phyloP scores from a whole-genome alignment of 2,113 vertebrate genomes.

The Limnothrissa miodon region DNA sequence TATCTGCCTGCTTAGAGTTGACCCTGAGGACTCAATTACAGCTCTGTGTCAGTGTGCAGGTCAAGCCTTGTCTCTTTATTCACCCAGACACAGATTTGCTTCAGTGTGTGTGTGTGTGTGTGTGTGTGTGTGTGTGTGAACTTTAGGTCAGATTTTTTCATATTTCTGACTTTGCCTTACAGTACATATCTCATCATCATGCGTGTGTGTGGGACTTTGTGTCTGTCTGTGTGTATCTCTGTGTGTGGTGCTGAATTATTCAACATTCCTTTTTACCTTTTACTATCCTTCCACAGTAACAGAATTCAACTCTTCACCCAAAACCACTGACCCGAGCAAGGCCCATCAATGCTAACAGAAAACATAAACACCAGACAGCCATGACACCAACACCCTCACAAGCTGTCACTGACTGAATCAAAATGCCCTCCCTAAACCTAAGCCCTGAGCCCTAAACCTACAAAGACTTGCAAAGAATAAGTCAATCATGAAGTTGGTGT shows the following conservation, averaged over 20 bases:
- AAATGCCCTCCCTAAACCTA: no score
- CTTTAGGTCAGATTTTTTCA: neutral
- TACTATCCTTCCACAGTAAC: neutral
- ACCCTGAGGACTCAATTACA: neutral
- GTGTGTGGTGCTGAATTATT: slow-evolving; percentile 29
- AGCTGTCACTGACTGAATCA: no score
- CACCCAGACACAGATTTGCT: neutral
- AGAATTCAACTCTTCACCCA: neutral
- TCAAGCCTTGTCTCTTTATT: neutral
- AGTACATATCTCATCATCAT: neutral
- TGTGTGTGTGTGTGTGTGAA: neutral
- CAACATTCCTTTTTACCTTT: neutral
- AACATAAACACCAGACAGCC: neutral
- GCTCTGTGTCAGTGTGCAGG: neutral
- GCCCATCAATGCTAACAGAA: neutral
- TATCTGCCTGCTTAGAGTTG: neutral
- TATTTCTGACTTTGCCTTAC: neutral
- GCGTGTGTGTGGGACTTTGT: neutral
- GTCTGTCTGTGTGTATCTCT: neutral
- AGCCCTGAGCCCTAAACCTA: no score
- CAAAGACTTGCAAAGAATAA: no score
- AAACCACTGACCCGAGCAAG: neutral
- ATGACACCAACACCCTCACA: neutral
- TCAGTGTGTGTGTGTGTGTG: neutral
- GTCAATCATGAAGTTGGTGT: no score